phyloP scores from a whole-genome alignment of 2,888 invertebrate genomes.

The Autographa pulchrina region DNA sequence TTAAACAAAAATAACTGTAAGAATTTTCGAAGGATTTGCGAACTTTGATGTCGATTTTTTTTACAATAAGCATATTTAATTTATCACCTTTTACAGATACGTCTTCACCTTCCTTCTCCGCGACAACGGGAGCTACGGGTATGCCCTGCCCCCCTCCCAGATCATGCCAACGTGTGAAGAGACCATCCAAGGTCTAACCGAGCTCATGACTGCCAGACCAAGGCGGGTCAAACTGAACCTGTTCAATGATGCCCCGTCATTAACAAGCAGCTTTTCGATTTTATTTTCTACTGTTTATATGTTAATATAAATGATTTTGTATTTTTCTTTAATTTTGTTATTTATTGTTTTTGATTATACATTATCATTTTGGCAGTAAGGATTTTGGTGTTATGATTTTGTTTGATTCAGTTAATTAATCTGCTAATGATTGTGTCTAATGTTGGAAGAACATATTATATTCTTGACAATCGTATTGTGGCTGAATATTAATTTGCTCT shows the following conservation, averaged over 20 bases:
- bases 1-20: no score
- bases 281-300: slow-evolving; percentile 29
- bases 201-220: slow-evolving; percentile 79
- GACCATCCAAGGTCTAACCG: slow-evolving; percentile 86
- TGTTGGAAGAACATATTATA: no score
- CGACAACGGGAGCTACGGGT: slow-evolving; percentile 92
- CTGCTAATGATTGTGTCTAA: no score
- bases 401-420: no score
- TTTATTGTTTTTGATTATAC: not conserved
- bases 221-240: slow-evolving; percentile 59
- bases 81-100: slow-evolving; percentile 64
- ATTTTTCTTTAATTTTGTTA: slow-evolving; percentile 4
- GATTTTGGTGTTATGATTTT: no score
- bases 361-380: no score
- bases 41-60: no score
- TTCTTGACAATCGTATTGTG: no score
- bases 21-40: no score
- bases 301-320: slow-evolving; percentile 32
- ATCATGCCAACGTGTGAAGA: slow-evolving; percentile 91
- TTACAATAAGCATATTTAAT: not conserved
- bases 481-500: no score
- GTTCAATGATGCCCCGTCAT: slow-evolving; percentile 39
- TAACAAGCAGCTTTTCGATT: not conserved
- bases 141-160: slow-evolving; percentile 91
- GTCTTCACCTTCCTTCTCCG: slow-evolving; percentile 84